These are phyloP conservation scores for Nycticryphes semicollaris DNA, from an alignment of 2,113 vertebrate genomes.

Conservation along the genomic window DNA sequence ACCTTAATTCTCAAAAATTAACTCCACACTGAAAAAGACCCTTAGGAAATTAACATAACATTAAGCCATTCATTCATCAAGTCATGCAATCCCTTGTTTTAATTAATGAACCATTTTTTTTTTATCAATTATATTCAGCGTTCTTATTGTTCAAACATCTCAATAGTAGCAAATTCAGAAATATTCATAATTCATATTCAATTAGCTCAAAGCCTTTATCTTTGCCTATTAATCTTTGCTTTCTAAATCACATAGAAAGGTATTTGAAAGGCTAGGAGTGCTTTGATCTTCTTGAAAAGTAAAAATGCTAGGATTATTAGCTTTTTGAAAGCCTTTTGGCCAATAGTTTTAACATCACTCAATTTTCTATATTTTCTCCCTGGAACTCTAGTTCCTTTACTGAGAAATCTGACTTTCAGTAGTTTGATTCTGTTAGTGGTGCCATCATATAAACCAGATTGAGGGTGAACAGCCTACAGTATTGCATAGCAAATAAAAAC, in stretches of 20 bases:
- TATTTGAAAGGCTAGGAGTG: slow-evolving; percentile 49
- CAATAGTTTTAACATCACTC: slow-evolving; percentile 35
- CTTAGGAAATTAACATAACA: not conserved
- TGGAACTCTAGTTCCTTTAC: slow-evolving; percentile 7
- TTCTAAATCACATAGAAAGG: slow-evolving; percentile 60
- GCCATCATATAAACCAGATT: not conserved
- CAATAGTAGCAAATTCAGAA: slow-evolving; percentile 56
- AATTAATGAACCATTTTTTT: slow-evolving; percentile 62
- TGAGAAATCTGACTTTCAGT: not conserved
- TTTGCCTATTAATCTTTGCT: slow-evolving; percentile 64
- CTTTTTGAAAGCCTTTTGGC: slow-evolving; percentile 25
- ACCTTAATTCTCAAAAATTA: not conserved
- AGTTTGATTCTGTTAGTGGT: not conserved
- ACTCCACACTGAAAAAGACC: not conserved
- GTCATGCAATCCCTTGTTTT: slow-evolving; percentile 51
- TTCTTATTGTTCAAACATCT: slow-evolving; percentile 51
- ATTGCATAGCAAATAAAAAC: not conserved
- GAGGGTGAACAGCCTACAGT: not conserved
- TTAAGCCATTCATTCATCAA: slow-evolving; percentile 56
- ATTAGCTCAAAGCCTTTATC: slow-evolving; percentile 54
- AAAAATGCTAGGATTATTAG: slow-evolving; percentile 8
- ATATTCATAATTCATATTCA: slow-evolving; percentile 59
- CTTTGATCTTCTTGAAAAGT: slow-evolving; percentile 57
- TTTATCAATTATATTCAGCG: not conserved
- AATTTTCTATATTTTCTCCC: slow-evolving; percentile 10